phyloP scores from a whole-genome alignment of 2,888 invertebrate species.

The Ceraclea dissimilis region DNA sequence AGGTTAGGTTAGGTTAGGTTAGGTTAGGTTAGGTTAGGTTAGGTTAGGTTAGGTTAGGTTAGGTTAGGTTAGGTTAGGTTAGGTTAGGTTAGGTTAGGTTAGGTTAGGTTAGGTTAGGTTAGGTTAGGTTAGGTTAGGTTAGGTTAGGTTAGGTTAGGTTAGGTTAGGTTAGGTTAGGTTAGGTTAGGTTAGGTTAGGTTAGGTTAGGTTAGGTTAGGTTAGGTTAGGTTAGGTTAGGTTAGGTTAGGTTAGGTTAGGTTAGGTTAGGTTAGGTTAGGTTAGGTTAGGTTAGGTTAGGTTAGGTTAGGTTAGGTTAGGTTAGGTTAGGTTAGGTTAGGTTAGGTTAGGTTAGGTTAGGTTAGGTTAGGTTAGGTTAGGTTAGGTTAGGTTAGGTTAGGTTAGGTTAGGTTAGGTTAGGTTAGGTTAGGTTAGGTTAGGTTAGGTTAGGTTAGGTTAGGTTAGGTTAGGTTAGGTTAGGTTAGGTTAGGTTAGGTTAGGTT shows the following conservation, averaged over 20 bases:
- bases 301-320: background rate
- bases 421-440: background rate
- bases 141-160: conserved; percentile 3
- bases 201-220: conserved; percentile 1
- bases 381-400: conserved; percentile 4
- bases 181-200: conserved; percentile 1
- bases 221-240: background rate
- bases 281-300: conserved; percentile 4
- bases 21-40: background rate
- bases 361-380: conserved; percentile 3
- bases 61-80: conserved; percentile 5
- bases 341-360: background rate
- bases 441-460: background rate
- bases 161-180: conserved; percentile 4
- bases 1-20: background rate
- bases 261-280: conserved; percentile 1
- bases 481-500: conserved; percentile 1
- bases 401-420: conserved; percentile 1
- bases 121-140: background rate
- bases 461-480: background rate
- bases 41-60: background rate
- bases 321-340: background rate
- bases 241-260: background rate
- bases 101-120: background rate
- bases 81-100: conserved; percentile 4